Percentiles rank a stretch among this genome's conserved stretches.
These are phyloP conservation scores for Pachypeltis micranthus DNA, from an alignment of 1,140 invertebrate genomes.

Conservation along the genomic window DNA sequence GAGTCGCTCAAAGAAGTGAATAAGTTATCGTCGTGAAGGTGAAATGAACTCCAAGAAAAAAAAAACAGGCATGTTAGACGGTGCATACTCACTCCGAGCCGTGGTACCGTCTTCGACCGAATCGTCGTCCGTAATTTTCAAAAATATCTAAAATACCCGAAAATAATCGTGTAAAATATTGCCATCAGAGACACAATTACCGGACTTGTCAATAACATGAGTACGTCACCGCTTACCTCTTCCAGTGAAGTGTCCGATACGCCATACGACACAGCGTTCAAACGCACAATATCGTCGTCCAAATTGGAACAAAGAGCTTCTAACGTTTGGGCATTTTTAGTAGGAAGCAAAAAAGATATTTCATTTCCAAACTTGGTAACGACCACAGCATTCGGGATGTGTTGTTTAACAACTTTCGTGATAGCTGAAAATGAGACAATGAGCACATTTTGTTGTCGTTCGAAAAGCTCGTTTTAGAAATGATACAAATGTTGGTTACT, in stretches of 20 bases:
- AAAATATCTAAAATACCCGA: not conserved
- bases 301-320: constrained; percentile 3
- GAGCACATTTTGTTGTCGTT: no score
- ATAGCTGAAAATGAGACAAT: no score
- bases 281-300: not conserved
- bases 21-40: no score
- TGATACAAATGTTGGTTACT: no score
- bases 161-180: not conserved
- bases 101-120: no score
- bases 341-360: constrained; percentile 12
- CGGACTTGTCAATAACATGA: not conserved
- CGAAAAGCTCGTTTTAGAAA: no score
- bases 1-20: no score
- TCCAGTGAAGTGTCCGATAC: constrained; percentile 21
- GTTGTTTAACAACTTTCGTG: not conserved
- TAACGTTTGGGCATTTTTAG: constrained; percentile 1
- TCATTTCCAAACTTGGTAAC: constrained; percentile 16
- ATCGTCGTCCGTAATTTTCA: not conserved
- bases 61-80: no score
- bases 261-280: constrained; percentile 17
- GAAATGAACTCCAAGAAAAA: no score
- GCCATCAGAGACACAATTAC: not conserved
- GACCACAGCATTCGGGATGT: constrained; percentile 4
- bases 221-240: constrained; percentile 12
- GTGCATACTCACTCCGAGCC: no score